A percentile compares a stretch with the other conserved stretches of the same genome.
Evolutionary conservation across 2,888 invertebrate genomes (phyloP).

Genomic region (Ypsolopha sequella): DNA sequence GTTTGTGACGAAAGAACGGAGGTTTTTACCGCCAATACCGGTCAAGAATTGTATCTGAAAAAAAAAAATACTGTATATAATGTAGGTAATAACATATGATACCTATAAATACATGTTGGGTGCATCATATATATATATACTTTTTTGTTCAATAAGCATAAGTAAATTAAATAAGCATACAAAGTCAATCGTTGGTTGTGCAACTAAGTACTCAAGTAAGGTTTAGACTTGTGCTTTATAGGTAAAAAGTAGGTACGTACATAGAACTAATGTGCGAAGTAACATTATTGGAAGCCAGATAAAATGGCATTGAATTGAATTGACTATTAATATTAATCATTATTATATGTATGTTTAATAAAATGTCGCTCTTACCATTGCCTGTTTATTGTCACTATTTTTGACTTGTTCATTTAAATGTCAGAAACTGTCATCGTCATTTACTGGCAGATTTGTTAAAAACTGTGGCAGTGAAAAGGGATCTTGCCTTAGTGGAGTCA

Average conservation of each 20-base stretch:
- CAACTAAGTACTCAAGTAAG: not conserved
- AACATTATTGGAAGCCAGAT: too few relatives aligned
- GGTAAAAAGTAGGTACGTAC: too few relatives aligned
- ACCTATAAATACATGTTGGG: too few relatives aligned
- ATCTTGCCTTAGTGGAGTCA: not conserved
- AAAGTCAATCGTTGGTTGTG: not conserved
- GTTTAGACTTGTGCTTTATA: too few relatives aligned
- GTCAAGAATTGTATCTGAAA: conserved; percentile 2
- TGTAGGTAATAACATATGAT: too few relatives aligned
- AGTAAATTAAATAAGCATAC: too few relatives aligned
- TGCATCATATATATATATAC: not conserved
- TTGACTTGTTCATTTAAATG: conserved; percentile 3
- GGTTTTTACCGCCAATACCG: conserved; percentile 1
- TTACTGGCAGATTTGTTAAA: not conserved
- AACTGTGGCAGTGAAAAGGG: not conserved
- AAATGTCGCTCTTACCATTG: conserved; percentile 1
- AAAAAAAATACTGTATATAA: too few relatives aligned
- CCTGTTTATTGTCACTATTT: conserved; percentile 3
- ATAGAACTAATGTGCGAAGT: too few relatives aligned
- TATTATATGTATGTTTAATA: conserved; percentile 1
- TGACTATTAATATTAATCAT: not conserved
- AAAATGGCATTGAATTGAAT: too few relatives aligned
- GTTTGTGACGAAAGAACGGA: conserved; percentile 1
- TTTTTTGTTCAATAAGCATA: not conserved
- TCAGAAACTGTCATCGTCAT: conserved; percentile 3